These are phyloP conservation scores for Thinocorus orbignyianus DNA, from an alignment of 2,113 vertebrate species.

Conservation along the genomic window DNA sequence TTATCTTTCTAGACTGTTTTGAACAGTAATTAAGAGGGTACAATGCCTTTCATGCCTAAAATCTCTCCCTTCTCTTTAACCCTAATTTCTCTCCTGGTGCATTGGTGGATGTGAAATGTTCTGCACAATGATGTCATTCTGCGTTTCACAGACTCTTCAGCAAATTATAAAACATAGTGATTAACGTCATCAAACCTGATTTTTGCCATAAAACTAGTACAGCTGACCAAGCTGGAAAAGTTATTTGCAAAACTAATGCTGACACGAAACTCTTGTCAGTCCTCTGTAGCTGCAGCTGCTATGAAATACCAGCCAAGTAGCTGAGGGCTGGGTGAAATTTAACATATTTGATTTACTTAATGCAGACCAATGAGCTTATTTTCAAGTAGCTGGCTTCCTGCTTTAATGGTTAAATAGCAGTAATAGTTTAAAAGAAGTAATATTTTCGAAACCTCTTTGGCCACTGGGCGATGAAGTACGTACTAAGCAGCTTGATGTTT, in stretches of 20 bases:
- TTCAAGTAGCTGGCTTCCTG: neutral
- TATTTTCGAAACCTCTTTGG: neutral
- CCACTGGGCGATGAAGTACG: neutral
- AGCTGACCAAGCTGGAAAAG: neutral
- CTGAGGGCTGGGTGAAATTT: neutral
- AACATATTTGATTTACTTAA: neutral
- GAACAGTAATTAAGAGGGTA: neutral
- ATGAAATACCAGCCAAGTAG: neutral
- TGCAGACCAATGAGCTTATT: neutral
- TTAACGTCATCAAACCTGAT: neutral
- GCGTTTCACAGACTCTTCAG: neutral
- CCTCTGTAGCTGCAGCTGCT: neutral
- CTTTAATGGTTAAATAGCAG: neutral
- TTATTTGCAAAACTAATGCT: neutral
- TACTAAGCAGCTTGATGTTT: neutral
- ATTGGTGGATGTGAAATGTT: neutral
- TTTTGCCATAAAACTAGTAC: neutral
- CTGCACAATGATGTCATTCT: neutral
- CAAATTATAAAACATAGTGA: neutral
- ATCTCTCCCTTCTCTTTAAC: neutral
- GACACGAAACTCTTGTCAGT: neutral
- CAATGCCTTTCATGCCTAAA: neutral
- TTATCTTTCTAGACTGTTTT: neutral
- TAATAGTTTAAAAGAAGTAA: neutral
- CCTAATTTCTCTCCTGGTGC: neutral